Conservation (phyloP, 2,113 vertebrate species). For the Leuciscus idus region DNA sequence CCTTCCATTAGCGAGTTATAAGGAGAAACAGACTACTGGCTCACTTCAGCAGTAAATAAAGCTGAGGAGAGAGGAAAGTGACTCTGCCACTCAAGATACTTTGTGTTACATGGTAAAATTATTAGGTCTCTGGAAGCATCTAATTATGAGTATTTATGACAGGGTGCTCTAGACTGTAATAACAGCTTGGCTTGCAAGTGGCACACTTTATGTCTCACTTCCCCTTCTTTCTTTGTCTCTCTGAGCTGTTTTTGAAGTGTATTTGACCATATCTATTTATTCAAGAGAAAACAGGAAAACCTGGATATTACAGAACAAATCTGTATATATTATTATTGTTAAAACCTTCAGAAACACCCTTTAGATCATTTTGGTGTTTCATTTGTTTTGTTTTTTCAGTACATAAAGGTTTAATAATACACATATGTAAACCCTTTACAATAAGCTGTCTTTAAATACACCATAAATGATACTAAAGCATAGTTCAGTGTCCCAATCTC, state of each 20-base stretch:
- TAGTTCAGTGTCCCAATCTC: conserved; percentile 27
- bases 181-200: conserved; percentile 74
- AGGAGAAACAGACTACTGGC: background rate
- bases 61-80: conserved; percentile 60
- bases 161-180: conserved; percentile 74
- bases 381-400: background rate
- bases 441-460: conserved; percentile 15
- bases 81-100: conserved; percentile 66
- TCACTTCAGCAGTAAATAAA: conserved; percentile 56
- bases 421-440: background rate
- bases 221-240: conserved; percentile 37
- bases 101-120: conserved; percentile 69
- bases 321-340: background rate
- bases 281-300: background rate
- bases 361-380: background rate
- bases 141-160: conserved; percentile 81
- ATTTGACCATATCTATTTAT: conserved; percentile 36
- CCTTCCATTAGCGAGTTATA: conserved; percentile 36
- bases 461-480: conserved; percentile 20
- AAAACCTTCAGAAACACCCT: background rate
- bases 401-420: background rate
- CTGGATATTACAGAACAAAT: background rate
- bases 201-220: conserved; percentile 59
- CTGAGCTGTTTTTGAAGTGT: conserved; percentile 37
- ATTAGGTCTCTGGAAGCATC: conserved; percentile 78